Base-by-base conservation (phyloP, 2,888 invertebrate species). In the Cactoblastis cactorum region DNA sequence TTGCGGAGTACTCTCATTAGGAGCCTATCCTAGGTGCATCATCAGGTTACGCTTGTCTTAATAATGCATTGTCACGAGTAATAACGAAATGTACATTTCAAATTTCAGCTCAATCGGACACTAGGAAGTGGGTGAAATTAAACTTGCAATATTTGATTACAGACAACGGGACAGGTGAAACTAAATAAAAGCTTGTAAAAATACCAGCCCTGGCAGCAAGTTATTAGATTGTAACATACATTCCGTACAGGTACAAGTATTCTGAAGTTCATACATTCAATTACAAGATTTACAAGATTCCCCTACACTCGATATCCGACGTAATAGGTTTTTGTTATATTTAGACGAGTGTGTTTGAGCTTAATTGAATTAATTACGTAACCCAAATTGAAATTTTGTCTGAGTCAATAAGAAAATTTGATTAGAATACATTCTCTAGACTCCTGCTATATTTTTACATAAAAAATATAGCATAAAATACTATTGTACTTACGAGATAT, bases 221-320 rank as follows among this genome's bases (percentile, higher is more conserved):
- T 32, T 17, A 43, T 28, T 28, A 32, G 43, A 43, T 43, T 43
- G 28, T 43, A 11, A 43, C 43, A 32, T 28, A 28, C 28, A 43
- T 43, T 43, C 17, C 3, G 43, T 43, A 43, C 43, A 43, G 22
- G 43, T 43, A 43, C 43, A 43, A 14, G 32, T 32, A 43, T 43
- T 43, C 17, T 15, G 17, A 17, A 43, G 11, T 28, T 43, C 43
- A 28, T 32, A 43, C 28, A 43, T 28, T 43, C 28, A 43, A 43
- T 43, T 43, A 28, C 28, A 32, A 28, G 43, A 43, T 43, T 43
- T 43, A 28, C 28, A 32, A 28, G 43, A 43, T 43, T 28, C 17
- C 43, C 4, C 43, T 28, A 17, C 43, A 43, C 28, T 32, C 17
- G 32, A 43, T 43, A 43, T 28, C 15, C 11, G 5, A 1, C 28